These are phyloP conservation scores for Coregonus sp. DNA, from an alignment of 2,797 vertebrate species.

Conservation along the genomic window DNA sequence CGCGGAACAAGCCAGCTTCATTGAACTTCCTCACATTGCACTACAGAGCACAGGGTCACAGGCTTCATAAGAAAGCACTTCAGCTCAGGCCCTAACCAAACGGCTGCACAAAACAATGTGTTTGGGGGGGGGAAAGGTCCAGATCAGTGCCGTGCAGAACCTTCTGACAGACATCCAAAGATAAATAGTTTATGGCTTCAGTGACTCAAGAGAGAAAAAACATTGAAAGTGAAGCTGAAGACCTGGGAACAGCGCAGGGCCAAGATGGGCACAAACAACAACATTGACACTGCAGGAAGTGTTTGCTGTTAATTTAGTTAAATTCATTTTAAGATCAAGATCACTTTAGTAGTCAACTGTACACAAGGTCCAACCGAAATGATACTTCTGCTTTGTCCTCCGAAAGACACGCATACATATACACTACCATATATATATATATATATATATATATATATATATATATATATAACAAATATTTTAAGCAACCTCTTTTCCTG, in stretches of 20 bases:
- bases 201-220: background rate
- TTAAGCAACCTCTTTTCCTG: background rate
- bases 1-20: background rate
- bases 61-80: background rate
- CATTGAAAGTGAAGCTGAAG: too few relatives aligned
- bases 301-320: background rate
- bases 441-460: too few relatives aligned
- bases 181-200: conserved; percentile 3
- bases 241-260: background rate
- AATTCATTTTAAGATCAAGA: background rate
- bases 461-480: too few relatives aligned
- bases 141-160: background rate
- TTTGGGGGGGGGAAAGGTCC: background rate
- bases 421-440: too few relatives aligned
- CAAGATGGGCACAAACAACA: background rate
- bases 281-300: background rate
- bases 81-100: background rate
- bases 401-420: too few relatives aligned
- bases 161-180: background rate
- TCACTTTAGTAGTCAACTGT: too few relatives aligned
- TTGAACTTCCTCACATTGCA: conserved; percentile 8
- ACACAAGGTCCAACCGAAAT: too few relatives aligned
- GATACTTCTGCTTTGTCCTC: too few relatives aligned
- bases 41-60: background rate
- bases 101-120: conserved; percentile 4